A percentile compares a stretch with the other conserved stretches of the same genome.
Evolutionary conservation across 1,140 invertebrate genomes (phyloP).

Genomic region (Belonocnema kinseyi): DNA sequence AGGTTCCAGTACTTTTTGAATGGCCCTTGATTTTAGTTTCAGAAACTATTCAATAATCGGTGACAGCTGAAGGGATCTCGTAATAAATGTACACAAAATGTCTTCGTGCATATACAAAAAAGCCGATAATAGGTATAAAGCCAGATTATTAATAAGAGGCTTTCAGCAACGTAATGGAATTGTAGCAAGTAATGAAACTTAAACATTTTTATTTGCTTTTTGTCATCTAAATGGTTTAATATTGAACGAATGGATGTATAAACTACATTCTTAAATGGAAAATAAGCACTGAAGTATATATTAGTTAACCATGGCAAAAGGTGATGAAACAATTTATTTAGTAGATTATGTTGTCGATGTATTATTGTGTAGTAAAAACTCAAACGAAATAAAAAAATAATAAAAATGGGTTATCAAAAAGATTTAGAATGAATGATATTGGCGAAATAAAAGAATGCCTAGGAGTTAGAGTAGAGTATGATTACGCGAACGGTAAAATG

Average conservation of each 20-base stretch:
- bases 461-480: neutral
- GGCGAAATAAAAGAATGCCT: neutral
- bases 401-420: slow-evolving; percentile 43
- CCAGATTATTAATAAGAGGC: too few species aligned
- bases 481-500: neutral
- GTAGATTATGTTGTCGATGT: too few species aligned
- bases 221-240: slow-evolving; percentile 36
- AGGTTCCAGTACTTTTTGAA: too few species aligned
- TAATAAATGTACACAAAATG: too few species aligned
- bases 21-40: too few species aligned
- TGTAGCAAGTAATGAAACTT: slow-evolving; percentile 40
- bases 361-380: too few species aligned
- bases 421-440: slow-evolving; percentile 40
- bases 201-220: slow-evolving; percentile 42
- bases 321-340: too few species aligned
- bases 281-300: slow-evolving; percentile 61
- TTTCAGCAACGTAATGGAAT: slow-evolving; percentile 38
- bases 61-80: too few species aligned
- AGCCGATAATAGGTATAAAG: slow-evolving; percentile 24
- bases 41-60: too few species aligned
- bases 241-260: slow-evolving; percentile 63
- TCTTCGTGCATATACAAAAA: too few species aligned
- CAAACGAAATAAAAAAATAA: too few species aligned
- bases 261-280: slow-evolving; percentile 47
- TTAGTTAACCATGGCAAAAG: slow-evolving; percentile 65